Base-by-base conservation (phyloP, 2,113 vertebrate species). In the Podarcis muralis region DNA sequence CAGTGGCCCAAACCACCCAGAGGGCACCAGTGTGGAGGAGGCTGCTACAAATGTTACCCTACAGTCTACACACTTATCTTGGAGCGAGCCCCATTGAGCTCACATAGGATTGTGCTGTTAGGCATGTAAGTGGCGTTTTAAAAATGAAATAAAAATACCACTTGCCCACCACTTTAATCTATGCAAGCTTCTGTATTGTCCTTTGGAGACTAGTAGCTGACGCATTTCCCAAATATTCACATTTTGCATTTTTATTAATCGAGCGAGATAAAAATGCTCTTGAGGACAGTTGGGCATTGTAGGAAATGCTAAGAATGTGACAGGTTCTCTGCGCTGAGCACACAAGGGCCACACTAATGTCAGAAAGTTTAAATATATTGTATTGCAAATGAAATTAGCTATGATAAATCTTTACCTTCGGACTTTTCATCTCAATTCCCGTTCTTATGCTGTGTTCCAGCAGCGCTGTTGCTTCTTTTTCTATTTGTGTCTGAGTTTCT, bases 221-320 rank as follows among this genome's bases (percentile, higher is more conserved):
- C 5, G 84, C 88, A 84, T 90, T 79, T 72, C 90, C 59, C 83
- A 35, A 69, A 88, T 90, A 18, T 92, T 90, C 92, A 30, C 88
- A 75, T 92, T 93, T 86, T 7, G 4, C 89, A 85, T 68, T 88
- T 84, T 93, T 95, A 93, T 95, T 94, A 94, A 92, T 91, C 91
- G 79, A 87, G 30, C 27, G 86, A 87, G 71, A 83, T 89, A 85
- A 77, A 88, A 92, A 89, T 81, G 30, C 80, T 89, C 87, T 79
- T 75, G 91, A 94, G 79, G 74, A 83, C 71, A 43, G 77, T 86
- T 89, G 5, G 15, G 66, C 93, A 89, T 91, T 0, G 0, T 76
- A 89, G 82, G 74, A 94, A 89, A 85, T 86, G 80, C 25, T 92
- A 83, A 72, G 89, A 91, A 91, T 85, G 25, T 7, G 88, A 80